Conservation (phyloP, 2,113 vertebrate species). For the Lipotes vexillifer region DNA sequence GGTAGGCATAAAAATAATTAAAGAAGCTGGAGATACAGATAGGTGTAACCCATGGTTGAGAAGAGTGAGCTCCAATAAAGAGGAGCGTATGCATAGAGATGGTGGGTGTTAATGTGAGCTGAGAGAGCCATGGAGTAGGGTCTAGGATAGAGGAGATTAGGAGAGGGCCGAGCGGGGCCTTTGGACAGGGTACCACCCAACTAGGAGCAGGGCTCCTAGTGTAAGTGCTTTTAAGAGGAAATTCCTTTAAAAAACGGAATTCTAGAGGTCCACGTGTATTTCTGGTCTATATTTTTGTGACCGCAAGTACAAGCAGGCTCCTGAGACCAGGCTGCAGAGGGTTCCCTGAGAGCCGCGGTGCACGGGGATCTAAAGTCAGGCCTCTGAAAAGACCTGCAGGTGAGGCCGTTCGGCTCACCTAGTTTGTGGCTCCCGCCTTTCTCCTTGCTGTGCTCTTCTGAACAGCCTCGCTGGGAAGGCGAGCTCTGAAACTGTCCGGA, state of each 20-base stretch:
- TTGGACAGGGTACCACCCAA: background rate
- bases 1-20: background rate
- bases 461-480: background rate
- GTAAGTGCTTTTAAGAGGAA: background rate
- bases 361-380: rapidly evolving
- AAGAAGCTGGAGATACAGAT: background rate
- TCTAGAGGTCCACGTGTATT: background rate
- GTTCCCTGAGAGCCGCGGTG: no score
- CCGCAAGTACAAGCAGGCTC: background rate
- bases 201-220: background rate
- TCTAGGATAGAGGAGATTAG: no score
- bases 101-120: background rate
- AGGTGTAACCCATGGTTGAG: no score
- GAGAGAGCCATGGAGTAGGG: background rate
- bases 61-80: background rate
- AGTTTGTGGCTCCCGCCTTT: background rate
- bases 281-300: background rate
- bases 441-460: background rate
- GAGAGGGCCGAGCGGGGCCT: background rate
- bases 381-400: background rate
- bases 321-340: background rate
- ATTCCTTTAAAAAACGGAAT: background rate
- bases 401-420: background rate
- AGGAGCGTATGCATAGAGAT: rapidly evolving
- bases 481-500: background rate